Base-by-base conservation (phyloP, 2,888 invertebrate species). In the Itoplectis maculator region DNA sequence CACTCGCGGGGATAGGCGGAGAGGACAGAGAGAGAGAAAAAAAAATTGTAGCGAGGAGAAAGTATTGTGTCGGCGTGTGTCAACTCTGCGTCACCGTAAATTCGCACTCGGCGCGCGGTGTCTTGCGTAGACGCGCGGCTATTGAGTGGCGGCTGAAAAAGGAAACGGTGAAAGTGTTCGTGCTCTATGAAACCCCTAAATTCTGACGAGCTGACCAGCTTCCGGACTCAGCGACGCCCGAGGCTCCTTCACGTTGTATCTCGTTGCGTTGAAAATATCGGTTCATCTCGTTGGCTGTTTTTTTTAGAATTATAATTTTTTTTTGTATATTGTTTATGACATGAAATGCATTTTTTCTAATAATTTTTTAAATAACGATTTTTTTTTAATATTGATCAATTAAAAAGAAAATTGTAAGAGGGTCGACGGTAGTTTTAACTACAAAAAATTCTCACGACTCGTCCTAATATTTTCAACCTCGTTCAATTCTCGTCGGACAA, bases 81-180 rank as follows among this genome's bases (percentile, higher is more conserved):
- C 77, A 77, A 81, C 77, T 49, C 47, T 61, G 65, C 75, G 45
- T 75, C 75, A 79, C 70, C 79, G 54, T 72, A 63, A 82, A 82
- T 82, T 78, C 79, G 51, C 51, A 40, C 73, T 35, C 68, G n/a
- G n/a, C n/a, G 69, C 56, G 70, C 47, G n/a, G 37, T 59, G 49
- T 70, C 49, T 75, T n/a, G n/a, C 79, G 49, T 68, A 20, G 59
- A 66, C 37, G 29, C 49, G 59, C 29, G 29, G 29, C 49, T 29
- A 63, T 61, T 45, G 40, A 23, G 35, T 47, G 73, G 35, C 56
- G n/a, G 35, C 56, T 59, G 15, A 56, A 42, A 63, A 40, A 40
- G 18, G 73, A 66, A 70, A 68, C 35, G 23, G 51, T 35, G 72
- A 66, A 76, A 80, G 54, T 37, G 68, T 7, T 13, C n/a, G 47